phyloP scores from a whole-genome alignment of 1,140 invertebrate genomes.

The Vanessa atalanta region DNA sequence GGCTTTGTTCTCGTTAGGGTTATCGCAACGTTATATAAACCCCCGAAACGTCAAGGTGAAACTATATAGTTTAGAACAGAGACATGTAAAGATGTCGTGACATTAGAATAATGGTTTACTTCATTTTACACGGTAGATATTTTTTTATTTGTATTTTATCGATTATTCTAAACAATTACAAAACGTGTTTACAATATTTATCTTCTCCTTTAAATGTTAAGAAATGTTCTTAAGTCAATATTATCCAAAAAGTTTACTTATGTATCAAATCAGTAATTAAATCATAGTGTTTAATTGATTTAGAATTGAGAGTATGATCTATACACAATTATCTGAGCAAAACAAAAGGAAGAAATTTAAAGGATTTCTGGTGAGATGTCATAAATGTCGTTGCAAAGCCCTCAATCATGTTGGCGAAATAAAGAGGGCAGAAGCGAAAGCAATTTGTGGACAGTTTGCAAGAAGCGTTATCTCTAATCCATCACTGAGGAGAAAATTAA shows the following conservation, averaged over 20 bases:
- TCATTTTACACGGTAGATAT: background rate
- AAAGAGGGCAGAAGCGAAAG: conserved; percentile 36
- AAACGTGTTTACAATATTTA: too few relatives aligned
- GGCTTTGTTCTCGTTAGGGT: conserved; percentile 4
- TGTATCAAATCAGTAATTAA: too few relatives aligned
- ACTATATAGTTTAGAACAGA: background rate
- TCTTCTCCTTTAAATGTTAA: too few relatives aligned
- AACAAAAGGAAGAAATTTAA: background rate
- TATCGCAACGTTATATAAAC: background rate
- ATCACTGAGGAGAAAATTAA: conserved; percentile 26
- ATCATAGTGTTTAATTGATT: too few relatives aligned
- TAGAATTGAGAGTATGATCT: too few relatives aligned
- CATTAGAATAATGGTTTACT: background rate
- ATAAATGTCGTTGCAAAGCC: conserved; percentile 18
- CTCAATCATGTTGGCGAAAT: conserved; percentile 38
- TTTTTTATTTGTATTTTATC: too few relatives aligned
- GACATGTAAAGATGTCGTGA: background rate
- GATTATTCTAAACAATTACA: too few relatives aligned
- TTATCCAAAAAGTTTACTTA: too few relatives aligned
- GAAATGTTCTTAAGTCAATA: too few relatives aligned
- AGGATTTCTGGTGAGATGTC: conserved; percentile 2
- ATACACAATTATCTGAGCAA: too few relatives aligned
- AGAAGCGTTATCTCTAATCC: conserved; percentile 36
- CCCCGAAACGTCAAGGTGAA: background rate
- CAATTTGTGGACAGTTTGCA: conserved; percentile 42